Conservation (phyloP, 2,888 invertebrate genomes). For the Drosophila falleni region DNA sequence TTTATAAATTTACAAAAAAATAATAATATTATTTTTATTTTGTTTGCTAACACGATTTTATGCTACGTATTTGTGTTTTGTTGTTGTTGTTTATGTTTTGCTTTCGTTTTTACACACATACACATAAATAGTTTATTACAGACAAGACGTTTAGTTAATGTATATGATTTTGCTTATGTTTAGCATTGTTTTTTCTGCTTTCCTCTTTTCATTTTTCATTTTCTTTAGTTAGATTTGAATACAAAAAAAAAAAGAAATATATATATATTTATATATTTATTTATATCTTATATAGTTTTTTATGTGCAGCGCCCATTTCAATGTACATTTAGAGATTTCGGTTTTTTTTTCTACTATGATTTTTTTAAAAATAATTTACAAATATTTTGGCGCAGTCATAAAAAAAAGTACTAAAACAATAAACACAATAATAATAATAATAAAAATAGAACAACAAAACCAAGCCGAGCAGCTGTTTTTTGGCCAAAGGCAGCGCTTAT, state of each 20-base stretch:
- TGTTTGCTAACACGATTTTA: constrained; percentile 52
- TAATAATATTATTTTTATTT: constrained; percentile 34
- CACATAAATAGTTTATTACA: constrained; percentile 70
- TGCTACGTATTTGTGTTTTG: constrained; percentile 45
- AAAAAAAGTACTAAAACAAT: constrained; percentile 54
- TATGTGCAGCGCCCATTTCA: constrained; percentile 66
- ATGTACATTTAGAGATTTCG: constrained; percentile 59
- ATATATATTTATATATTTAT: constrained; percentile 28
- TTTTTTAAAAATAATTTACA: constrained; percentile 71
- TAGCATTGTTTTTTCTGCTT: constrained; percentile 26
- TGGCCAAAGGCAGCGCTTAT: constrained; percentile 50
- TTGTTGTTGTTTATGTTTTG: constrained; percentile 38
- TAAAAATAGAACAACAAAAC: constrained; percentile 62
- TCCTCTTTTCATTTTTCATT: constrained; percentile 12
- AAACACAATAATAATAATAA: constrained; percentile 70
- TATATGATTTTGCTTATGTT: constrained; percentile 39
- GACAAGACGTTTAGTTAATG: constrained; percentile 53
- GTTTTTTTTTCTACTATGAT: constrained; percentile 50
- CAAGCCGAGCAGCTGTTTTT: constrained; percentile 70
- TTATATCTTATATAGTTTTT: constrained; percentile 37
- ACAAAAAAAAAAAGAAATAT: constrained; percentile 38
- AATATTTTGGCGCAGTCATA: constrained; percentile 74
- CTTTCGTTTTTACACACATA: constrained; percentile 67
- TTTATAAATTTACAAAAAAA: constrained; percentile 73
- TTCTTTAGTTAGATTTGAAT: constrained; percentile 46